phyloP scores from a whole-genome alignment of 2,797 vertebrate genomes.

The Merluccius polli region DNA sequence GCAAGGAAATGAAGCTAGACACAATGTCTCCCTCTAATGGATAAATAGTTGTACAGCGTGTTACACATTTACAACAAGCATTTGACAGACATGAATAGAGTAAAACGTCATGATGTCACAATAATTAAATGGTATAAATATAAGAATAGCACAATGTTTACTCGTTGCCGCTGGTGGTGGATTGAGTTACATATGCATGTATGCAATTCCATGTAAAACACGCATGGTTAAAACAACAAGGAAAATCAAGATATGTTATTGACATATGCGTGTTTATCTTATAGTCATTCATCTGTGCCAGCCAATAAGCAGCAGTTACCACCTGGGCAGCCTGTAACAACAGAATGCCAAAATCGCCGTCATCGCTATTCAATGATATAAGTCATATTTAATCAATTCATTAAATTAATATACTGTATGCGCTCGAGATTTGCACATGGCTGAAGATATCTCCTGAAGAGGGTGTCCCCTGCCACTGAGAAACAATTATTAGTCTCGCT shows the following conservation, averaged over 20 bases:
- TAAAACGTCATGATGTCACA: not conserved
- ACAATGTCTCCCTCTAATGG: not conserved
- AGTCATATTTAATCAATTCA: not conserved
- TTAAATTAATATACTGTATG: no score
- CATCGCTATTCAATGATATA: not conserved
- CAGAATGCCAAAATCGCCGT: no score
- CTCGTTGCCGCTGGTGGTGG: not conserved
- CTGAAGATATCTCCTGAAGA: no score
- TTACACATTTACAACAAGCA: not conserved
- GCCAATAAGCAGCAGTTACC: not conserved
- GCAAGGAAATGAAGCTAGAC: not conserved
- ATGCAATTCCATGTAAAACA: not conserved
- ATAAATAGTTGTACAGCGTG: not conserved
- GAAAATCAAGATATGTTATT: not conserved
- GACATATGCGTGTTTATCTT: not conserved
- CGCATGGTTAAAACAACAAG: not conserved
- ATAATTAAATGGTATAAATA: not conserved
- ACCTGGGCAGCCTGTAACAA: not conserved
- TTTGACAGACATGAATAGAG: not conserved
- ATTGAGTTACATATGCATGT: not conserved
- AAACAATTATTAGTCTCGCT: no score
- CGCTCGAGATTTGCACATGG: no score
- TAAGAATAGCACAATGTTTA: not conserved
- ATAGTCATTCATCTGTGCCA: not conserved
- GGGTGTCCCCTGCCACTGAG: no score